These are phyloP conservation scores for Furcula furcula DNA, from an alignment of 2,888 invertebrate species.

Conservation along the genomic window DNA sequence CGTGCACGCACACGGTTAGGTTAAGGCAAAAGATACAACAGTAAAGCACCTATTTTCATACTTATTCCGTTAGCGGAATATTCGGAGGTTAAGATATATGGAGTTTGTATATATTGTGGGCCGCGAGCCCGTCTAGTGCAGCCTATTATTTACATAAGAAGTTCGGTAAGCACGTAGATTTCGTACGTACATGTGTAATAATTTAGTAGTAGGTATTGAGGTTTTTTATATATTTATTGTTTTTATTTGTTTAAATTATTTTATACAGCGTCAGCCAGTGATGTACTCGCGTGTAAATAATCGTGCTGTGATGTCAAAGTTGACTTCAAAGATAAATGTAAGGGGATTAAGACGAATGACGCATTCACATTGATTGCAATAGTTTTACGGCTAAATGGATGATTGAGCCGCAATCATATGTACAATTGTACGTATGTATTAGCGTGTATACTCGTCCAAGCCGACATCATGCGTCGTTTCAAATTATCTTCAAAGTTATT, in stretches of 20 bases:
- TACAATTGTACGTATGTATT: too few species aligned
- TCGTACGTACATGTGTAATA: conserved; percentile 49
- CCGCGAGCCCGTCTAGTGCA: conserved; percentile 22
- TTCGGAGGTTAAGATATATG: conserved; percentile 31
- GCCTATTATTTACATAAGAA: conserved; percentile 37
- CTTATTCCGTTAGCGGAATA: conserved; percentile 29
- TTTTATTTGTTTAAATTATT: conserved; percentile 22
- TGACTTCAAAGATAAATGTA: too few species aligned
- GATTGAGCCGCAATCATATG: too few species aligned
- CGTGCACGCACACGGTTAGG: conserved; percentile 8
- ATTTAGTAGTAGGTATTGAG: conserved; percentile 37
- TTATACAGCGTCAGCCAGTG: too few species aligned
- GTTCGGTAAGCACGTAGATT: conserved; percentile 52
- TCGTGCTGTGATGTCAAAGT: too few species aligned
- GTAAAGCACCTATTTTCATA: conserved; percentile 49
- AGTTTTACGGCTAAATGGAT: too few species aligned
- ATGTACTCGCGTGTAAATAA: too few species aligned
- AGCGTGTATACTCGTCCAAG: too few species aligned
- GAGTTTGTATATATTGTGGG: conserved; percentile 39
- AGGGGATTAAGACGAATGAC: too few species aligned
- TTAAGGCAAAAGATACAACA: conserved; percentile 26
- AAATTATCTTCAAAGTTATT: too few species aligned
- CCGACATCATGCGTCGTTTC: too few species aligned
- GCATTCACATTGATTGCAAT: too few species aligned
- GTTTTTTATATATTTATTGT: conserved; percentile 39